Percentiles rank a stretch among this genome's conserved stretches.
phyloP scores from a whole-genome alignment of 2,113 vertebrate species.

The Scomber japonicus region DNA sequence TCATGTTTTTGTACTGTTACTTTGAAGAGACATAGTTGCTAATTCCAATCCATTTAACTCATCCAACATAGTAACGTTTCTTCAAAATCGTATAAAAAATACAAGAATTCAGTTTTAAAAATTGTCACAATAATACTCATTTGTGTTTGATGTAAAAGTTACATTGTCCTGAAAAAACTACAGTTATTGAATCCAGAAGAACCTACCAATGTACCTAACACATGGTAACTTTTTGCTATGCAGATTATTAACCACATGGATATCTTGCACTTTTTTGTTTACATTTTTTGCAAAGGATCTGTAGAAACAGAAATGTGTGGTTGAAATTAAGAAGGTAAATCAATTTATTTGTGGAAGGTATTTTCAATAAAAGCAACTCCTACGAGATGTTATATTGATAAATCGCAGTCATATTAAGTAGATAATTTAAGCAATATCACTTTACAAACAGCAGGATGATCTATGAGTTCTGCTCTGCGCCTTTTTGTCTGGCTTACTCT shows the following conservation, averaged over 20 bases:
- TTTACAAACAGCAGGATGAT: constrained; percentile 21
- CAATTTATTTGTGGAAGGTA: neutral
- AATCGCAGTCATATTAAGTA: constrained; percentile 21
- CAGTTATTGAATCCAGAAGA: constrained; percentile 49
- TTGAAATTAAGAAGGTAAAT: constrained; percentile 10
- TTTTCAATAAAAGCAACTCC: neutral
- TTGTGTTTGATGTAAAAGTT: constrained; percentile 31
- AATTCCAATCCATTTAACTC: neutral
- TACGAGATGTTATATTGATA: neutral
- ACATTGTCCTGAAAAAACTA: neutral
- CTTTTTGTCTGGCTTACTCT: constrained; percentile 27
- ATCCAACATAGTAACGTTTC: neutral
- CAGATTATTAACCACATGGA: neutral
- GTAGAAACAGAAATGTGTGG: neutral
- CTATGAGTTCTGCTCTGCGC: constrained; percentile 13
- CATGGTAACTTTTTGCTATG: constrained; percentile 13
- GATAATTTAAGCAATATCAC: constrained; percentile 16
- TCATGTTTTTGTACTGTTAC: neutral
- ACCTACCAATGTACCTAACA: constrained; percentile 8
- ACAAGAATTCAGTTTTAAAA: neutral
- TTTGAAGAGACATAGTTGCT: neutral
- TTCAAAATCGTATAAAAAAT: constrained; percentile 28
- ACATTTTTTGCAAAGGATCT: neutral
- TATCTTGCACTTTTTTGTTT: neutral
- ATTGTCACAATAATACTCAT: constrained; percentile 23